Evolutionary conservation across 2,113 vertebrate genomes (phyloP).

Genomic region (Urocolius indicus): DNA sequence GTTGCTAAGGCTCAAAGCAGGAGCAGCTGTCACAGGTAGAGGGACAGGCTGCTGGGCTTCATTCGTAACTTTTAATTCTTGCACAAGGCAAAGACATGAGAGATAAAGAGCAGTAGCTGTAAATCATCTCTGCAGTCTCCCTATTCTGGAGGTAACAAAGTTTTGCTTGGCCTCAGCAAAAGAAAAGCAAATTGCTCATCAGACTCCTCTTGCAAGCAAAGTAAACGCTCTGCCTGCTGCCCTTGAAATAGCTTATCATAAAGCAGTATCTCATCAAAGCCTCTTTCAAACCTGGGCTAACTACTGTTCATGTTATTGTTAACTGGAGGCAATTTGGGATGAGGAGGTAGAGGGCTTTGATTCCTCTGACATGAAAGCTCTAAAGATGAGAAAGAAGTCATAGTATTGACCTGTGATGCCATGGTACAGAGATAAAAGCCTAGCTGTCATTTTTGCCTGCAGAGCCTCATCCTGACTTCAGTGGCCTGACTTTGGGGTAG

Average conservation of each 20-base stretch:
- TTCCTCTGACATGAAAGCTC: slow-evolving; percentile 6
- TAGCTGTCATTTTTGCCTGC: not conserved
- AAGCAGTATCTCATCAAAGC: not conserved
- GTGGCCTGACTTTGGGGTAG: not conserved
- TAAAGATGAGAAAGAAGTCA: not conserved
- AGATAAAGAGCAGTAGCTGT: not conserved
- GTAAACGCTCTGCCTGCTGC: not conserved
- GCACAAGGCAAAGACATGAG: not conserved
- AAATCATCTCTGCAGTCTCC: not conserved
- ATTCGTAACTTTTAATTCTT: not conserved
- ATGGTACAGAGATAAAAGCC: not conserved
- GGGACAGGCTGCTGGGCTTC: not conserved
- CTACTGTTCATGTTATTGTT: not conserved
- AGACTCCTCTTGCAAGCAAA: not conserved
- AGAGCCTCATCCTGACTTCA: not conserved
- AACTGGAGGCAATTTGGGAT: not conserved
- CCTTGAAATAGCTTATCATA: slow-evolving; percentile 3
- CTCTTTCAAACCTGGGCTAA: not conserved
- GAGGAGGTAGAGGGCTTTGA: not conserved
- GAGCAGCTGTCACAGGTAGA: not conserved
- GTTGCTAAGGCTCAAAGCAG: not conserved
- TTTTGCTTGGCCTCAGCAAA: not conserved
- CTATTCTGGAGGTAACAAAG: not conserved
- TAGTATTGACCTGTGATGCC: not conserved
- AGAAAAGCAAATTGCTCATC: slow-evolving; percentile 1